Base-by-base conservation (phyloP, 1,140 invertebrate species). In the Drosophila tani region DNA sequence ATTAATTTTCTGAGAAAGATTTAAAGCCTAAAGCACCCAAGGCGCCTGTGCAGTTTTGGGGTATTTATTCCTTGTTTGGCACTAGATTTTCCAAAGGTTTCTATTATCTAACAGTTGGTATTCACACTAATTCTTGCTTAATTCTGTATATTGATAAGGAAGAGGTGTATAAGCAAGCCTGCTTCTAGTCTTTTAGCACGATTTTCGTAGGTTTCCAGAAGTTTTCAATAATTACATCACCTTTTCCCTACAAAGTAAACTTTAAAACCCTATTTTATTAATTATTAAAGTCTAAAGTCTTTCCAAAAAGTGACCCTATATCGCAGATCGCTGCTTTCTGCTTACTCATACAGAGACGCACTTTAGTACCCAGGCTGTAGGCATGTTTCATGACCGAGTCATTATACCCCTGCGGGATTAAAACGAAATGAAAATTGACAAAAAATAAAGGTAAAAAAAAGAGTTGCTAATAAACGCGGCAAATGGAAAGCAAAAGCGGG, bases 401-500 rank as follows among this genome's bases (percentile, higher is more conserved):
- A 86, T 86, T 86, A 87, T 79, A 71, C 66, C 75, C 50, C 49
- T 35, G 21, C 21, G 50, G 12, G 43, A 60, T 51, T 19, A 29
- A 73, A 73, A 60, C 29, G 29, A 60, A 60, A 73, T 73, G 67
- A 51, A 73, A 73, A 73, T 38, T 51, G 46, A 51, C 55, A 12
- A 74, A 45, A 55, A 55, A 55, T 8, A 43, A 70, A 70, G 57
- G 56, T 1, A 29, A 29, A 60, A 59, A 51, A 66, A 50, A 66
- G 74, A 86, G 50, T 55, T 58, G 81, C 55, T 79, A 80, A 79
- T 79, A 82, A 79, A 78, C 66, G 77, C 56, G 50, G 63, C 75
- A 91, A 82, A 91, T 87, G 75, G 71, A 80, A 77, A 91, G 79
- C 79, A 78, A 71, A 76, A 85, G 64, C 79, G 74, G 49, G 41